phyloP scores from a whole-genome alignment of 2,797 vertebrate species.

The Halcyon leucocephala region DNA sequence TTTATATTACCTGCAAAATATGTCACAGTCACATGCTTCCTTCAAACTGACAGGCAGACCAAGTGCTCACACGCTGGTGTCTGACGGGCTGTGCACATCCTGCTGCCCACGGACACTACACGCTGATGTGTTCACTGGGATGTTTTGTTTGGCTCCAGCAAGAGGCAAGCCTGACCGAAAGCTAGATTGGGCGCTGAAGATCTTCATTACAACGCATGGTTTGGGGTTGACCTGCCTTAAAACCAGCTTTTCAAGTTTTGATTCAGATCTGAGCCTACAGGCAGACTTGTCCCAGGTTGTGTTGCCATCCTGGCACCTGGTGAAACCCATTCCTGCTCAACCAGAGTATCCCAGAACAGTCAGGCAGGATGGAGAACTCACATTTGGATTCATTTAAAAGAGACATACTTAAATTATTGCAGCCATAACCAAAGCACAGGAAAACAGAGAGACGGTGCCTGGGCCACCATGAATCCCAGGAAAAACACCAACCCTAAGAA shows the following conservation, averaged over 20 bases:
- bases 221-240: background rate
- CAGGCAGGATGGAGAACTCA: background rate
- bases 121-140: background rate
- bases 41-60: background rate
- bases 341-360: background rate
- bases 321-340: background rate
- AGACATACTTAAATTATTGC: background rate
- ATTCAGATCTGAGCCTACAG: background rate
- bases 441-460: background rate
- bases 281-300: background rate
- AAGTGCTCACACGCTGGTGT: background rate
- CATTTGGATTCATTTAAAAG: background rate
- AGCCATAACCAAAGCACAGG: background rate
- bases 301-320: background rate
- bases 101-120: background rate
- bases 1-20: background rate
- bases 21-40: background rate
- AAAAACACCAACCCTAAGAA: background rate
- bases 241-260: slow-evolving; percentile 28
- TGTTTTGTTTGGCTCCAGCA: background rate
- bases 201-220: background rate
- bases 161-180: background rate
- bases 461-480: background rate
- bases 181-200: background rate
- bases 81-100: background rate